Percentiles rank a stretch among this genome's conserved stretches.
Evolutionary conservation across 2,797 vertebrate species (phyloP).

Genomic region (Poecilia wingei): DNA sequence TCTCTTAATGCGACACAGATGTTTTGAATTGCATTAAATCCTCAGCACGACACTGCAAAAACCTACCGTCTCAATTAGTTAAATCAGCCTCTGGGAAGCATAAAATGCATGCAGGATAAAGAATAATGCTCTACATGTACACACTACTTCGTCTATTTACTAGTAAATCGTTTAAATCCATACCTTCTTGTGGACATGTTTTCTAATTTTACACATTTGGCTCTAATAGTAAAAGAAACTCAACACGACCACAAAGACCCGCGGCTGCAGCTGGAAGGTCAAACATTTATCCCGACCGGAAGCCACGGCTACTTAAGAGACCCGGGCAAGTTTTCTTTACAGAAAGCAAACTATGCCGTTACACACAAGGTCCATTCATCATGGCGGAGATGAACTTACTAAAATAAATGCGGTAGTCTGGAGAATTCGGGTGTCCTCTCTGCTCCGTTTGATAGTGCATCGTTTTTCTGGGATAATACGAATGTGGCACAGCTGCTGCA

Average conservation of each 20-base stretch:
- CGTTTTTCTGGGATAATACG: constrained; percentile 63
- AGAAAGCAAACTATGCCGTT: background rate
- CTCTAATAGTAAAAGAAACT: background rate
- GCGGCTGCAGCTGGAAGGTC: constrained; percentile 20
- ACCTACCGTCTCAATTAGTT: background rate
- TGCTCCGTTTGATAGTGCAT: constrained; percentile 84
- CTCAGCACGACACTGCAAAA: background rate
- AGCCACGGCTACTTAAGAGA: background rate
- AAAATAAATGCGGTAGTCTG: constrained; percentile 90
- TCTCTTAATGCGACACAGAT: background rate
- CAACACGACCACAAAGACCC: background rate
- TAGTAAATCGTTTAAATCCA: fast-evolving
- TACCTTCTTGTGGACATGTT: fast-evolving
- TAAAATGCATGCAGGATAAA: background rate
- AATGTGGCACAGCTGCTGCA: constrained; percentile 29
- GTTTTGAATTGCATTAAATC: background rate
- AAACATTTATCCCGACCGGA: constrained; percentile 16
- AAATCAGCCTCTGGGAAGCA: background rate
- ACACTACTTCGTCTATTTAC: background rate
- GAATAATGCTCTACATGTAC: background rate
- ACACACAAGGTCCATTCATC: background rate
- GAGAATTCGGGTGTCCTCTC: constrained; percentile 83
- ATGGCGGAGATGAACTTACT: constrained; percentile 84
- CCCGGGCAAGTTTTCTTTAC: background rate
- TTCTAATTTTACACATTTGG: background rate